These are phyloP conservation scores for Mylabris sibirica DNA, from an alignment of 2,888 invertebrate genomes.

Conservation along the genomic window DNA sequence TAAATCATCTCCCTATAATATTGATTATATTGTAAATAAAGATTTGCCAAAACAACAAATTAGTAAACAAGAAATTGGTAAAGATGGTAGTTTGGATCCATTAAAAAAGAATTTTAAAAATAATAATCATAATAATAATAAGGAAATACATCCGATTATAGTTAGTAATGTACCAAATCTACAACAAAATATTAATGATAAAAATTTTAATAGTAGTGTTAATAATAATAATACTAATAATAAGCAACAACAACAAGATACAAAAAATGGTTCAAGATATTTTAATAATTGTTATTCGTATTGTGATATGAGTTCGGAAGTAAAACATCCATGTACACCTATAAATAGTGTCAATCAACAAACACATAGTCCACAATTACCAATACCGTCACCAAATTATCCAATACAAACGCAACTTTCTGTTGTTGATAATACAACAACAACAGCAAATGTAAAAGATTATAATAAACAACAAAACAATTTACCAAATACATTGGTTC, in stretches of 20 bases:
- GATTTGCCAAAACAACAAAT: slow-evolving; percentile 27
- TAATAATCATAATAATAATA: neutral
- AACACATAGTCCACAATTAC: slow-evolving; percentile 57
- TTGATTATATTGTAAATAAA: slow-evolving; percentile 42
- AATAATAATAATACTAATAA: slow-evolving; percentile 14
- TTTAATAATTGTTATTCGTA: slow-evolving; percentile 45
- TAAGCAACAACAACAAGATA: slow-evolving; percentile 19
- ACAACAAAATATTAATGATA: slow-evolving; percentile 8
- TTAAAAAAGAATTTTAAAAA: slow-evolving; percentile 10
- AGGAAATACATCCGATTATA: slow-evolving; percentile 10
- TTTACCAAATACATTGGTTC: slow-evolving; percentile 53
- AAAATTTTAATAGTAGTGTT: neutral
- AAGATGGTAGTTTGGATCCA: slow-evolving; percentile 21
- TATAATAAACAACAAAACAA: slow-evolving; percentile 36
- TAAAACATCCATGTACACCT: slow-evolving; percentile 56
- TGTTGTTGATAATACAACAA: slow-evolving; percentile 22
- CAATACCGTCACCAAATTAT: slow-evolving; percentile 57
- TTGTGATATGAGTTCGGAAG: slow-evolving; percentile 52
- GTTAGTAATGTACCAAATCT: slow-evolving; percentile 9
- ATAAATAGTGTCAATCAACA: slow-evolving; percentile 48
- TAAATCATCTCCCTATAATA: slow-evolving; percentile 42
- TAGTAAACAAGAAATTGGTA: slow-evolving; percentile 9
- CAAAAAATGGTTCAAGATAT: slow-evolving; percentile 49
- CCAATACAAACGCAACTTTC: slow-evolving; percentile 51
- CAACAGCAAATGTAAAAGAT: slow-evolving; percentile 34